phyloP scores from a whole-genome alignment of 1,140 invertebrate species.

The Drosophila kohkoa region DNA sequence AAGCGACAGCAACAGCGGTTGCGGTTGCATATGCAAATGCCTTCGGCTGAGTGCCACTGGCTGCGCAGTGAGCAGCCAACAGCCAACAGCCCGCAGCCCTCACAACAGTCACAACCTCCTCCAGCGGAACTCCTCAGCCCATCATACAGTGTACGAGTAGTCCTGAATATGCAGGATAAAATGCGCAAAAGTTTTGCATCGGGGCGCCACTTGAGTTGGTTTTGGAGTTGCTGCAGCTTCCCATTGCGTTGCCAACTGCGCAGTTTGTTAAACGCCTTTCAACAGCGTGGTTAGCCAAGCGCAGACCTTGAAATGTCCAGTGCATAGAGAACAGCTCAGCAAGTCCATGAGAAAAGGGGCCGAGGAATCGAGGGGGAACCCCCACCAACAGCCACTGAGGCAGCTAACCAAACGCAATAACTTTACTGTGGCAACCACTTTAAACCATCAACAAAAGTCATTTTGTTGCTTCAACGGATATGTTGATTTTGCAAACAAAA shows the following conservation, averaged over 20 bases:
- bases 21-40: conserved; percentile 79
- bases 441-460: conserved; percentile 75
- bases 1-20: conserved; percentile 39
- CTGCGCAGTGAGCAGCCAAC: too few species aligned
- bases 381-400: conserved; percentile 10
- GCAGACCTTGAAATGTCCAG: conserved; percentile 78
- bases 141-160: conserved; percentile 18
- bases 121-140: conserved; percentile 11
- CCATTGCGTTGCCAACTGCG: conserved; percentile 40
- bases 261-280: conserved; percentile 83
- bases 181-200: conserved; percentile 74
- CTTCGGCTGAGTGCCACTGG: conserved; percentile 37
- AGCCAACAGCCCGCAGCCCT: neutral
- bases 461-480: conserved; percentile 58
- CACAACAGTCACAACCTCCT: neutral
- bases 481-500: conserved; percentile 80
- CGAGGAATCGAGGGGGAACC: conserved; percentile 5
- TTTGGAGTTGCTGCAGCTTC: conserved; percentile 59
- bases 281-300: conserved; percentile 77
- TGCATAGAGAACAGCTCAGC: conserved; percentile 30
- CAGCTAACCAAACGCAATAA: conserved; percentile 58
- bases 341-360: conserved; percentile 15
- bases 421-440: conserved; percentile 69
- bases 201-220: conserved; percentile 69
- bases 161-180: conserved; percentile 67